A percentile compares a stretch with the other conserved stretches of the same genome.
Conservation (phyloP, 2,888 invertebrate species). For the Agonopterix heracliana region DNA sequence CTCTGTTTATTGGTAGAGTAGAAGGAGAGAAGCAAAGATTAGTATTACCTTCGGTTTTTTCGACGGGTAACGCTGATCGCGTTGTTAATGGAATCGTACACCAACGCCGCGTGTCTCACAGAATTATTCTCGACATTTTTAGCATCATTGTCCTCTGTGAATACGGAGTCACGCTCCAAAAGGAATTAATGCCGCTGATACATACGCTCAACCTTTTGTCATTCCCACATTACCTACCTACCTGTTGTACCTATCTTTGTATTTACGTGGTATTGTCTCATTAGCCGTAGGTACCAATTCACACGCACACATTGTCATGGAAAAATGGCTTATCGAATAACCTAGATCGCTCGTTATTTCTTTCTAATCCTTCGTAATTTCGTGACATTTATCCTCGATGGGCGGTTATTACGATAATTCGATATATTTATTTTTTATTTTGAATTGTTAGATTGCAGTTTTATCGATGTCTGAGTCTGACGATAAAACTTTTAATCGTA, state of each 20-base stretch:
- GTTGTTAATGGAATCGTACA: slow-evolving; percentile 29
- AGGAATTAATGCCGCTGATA: slow-evolving; percentile 65
- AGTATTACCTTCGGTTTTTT: no score
- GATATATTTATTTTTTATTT: no score
- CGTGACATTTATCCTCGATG: slow-evolving; percentile 1
- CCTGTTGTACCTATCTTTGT: neutral
- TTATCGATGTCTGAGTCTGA: slow-evolving; percentile 11
- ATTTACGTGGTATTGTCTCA: slow-evolving; percentile 11
- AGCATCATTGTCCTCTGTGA: slow-evolving; percentile 66
- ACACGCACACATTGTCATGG: neutral
- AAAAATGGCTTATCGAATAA: neutral
- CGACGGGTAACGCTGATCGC: no score
- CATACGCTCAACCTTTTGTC: slow-evolving; percentile 38
- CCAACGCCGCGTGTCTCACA: slow-evolving; percentile 61
- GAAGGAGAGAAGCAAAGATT: no score
- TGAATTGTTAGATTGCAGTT: no score
- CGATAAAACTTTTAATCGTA: slow-evolving; percentile 23
- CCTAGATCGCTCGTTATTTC: neutral
- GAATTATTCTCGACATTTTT: slow-evolving; percentile 73
- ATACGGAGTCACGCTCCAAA: slow-evolving; percentile 71
- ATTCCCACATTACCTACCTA: slow-evolving; percentile 17
- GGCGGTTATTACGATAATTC: no score
- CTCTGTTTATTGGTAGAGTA: no score
- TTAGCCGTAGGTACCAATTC: neutral
- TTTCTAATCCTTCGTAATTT: slow-evolving; percentile 3